phyloP scores from a whole-genome alignment of 1,140 invertebrate genomes.

The Venturia canescens region DNA sequence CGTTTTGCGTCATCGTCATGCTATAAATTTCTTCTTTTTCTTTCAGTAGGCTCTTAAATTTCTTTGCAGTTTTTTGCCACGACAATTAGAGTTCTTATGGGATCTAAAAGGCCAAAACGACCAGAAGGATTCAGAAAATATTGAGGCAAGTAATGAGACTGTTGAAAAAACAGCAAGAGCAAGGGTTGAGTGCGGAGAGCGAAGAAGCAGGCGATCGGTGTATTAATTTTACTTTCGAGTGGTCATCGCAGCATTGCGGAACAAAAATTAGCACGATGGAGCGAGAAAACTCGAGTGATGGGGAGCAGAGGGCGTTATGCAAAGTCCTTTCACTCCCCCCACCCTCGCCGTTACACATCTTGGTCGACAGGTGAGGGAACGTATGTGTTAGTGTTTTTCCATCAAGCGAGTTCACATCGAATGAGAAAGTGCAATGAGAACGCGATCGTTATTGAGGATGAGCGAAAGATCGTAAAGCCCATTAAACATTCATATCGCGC shows the following conservation, averaged over 20 bases:
- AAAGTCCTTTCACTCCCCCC: conserved; percentile 45
- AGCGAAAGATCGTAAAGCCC: background rate
- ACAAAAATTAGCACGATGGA: conserved; percentile 22
- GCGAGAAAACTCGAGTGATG: conserved; percentile 31
- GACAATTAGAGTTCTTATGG: too few species aligned
- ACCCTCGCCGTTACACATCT: conserved; percentile 36
- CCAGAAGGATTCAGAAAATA: too few species aligned
- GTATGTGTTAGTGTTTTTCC: background rate
- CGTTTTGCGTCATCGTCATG: too few species aligned
- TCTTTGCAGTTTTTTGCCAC: too few species aligned
- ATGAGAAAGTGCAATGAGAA: conserved; percentile 42
- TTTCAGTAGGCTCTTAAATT: too few species aligned
- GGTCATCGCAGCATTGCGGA: background rate
- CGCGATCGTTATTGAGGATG: conserved; percentile 5
- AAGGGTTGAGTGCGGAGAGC: background rate
- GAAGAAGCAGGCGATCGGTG: background rate
- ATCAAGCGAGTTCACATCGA: conserved; percentile 35
- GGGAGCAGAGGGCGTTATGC: conserved; percentile 36
- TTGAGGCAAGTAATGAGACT: background rate
- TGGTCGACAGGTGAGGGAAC: background rate
- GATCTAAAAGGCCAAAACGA: too few species aligned
- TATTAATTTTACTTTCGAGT: background rate
- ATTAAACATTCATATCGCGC: conserved; percentile 26
- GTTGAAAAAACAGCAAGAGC: background rate
- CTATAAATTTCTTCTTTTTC: too few species aligned